Evolutionary conservation across 2,113 vertebrate genomes (phyloP).

Genomic region (Halichoerus grypus): DNA sequence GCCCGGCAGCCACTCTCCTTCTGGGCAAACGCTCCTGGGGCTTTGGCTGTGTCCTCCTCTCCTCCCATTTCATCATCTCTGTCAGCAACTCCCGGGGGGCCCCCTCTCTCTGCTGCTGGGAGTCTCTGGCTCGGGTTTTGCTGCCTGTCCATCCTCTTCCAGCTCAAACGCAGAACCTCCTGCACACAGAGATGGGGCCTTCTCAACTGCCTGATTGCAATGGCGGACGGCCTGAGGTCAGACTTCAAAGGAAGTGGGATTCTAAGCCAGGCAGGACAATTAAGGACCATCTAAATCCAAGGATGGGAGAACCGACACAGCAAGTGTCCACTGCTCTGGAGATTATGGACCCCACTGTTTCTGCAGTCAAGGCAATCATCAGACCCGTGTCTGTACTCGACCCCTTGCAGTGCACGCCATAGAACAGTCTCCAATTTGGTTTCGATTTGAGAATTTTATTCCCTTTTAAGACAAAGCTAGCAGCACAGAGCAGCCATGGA

Average conservation of each 20-base stretch:
- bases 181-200: conserved; percentile 55
- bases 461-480: conserved; percentile 81
- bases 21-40: not conserved
- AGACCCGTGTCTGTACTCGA: not conserved
- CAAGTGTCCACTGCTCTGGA: conserved; percentile 72
- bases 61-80: not conserved
- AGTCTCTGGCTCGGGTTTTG: conserved; percentile 22
- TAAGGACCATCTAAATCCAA: conserved; percentile 76
- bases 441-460: conserved; percentile 79
- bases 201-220: conserved; percentile 63
- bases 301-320: conserved; percentile 66
- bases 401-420: conserved; percentile 48
- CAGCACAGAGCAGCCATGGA: conserved; percentile 3
- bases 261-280: conserved; percentile 66
- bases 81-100: not conserved
- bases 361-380: conserved; percentile 75
- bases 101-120: conserved; percentile 55
- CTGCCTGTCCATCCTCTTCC: not conserved
- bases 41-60: not conserved
- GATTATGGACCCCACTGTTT: conserved; percentile 57
- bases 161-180: conserved; percentile 74
- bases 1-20: not conserved
- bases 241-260: conserved; percentile 73
- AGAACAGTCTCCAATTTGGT: conserved; percentile 28
- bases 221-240: conserved; percentile 61